phyloP scores from a whole-genome alignment of 2,888 invertebrate species.

The Chloroclystis v-ata region DNA sequence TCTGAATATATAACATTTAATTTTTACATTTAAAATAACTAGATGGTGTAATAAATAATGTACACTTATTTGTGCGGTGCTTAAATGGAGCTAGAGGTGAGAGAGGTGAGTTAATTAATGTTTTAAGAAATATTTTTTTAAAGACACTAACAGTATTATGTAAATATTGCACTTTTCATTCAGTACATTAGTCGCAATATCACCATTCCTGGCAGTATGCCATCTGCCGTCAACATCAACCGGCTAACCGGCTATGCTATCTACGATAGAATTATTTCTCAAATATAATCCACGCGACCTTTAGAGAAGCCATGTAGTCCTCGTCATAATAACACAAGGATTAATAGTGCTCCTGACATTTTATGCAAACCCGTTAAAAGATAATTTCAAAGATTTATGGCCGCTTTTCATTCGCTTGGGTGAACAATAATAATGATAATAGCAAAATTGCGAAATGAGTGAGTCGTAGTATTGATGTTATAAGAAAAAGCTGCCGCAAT shows the following conservation, averaged over 20 bases:
- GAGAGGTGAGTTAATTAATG: no score
- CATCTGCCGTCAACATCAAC: not conserved
- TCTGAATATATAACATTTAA: no score
- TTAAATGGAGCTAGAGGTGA: no score
- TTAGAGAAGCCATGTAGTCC: not conserved
- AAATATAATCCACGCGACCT: not conserved
- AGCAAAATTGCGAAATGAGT: not conserved
- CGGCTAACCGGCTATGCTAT: not conserved
- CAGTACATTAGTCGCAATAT: no score
- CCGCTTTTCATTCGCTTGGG: not conserved
- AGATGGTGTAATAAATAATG: no score
- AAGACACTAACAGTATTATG: no score
- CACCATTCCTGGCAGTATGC: not conserved
- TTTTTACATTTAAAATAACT: no score
- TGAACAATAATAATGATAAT: no score
- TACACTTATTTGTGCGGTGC: no score
- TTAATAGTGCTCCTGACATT: conserved; percentile 6
- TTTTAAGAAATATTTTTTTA: no score
- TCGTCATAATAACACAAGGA: conserved; percentile 13
- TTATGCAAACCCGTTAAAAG: conserved; percentile 1
- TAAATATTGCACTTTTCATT: no score
- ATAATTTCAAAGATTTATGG: conserved; percentile 1
- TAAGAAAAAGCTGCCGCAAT: not conserved
- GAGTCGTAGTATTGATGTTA: not conserved
- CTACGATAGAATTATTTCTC: conserved; percentile 1